These are phyloP conservation scores for Mylabris sibirica DNA, from an alignment of 2,888 invertebrate genomes.

Conservation along the genomic window DNA sequence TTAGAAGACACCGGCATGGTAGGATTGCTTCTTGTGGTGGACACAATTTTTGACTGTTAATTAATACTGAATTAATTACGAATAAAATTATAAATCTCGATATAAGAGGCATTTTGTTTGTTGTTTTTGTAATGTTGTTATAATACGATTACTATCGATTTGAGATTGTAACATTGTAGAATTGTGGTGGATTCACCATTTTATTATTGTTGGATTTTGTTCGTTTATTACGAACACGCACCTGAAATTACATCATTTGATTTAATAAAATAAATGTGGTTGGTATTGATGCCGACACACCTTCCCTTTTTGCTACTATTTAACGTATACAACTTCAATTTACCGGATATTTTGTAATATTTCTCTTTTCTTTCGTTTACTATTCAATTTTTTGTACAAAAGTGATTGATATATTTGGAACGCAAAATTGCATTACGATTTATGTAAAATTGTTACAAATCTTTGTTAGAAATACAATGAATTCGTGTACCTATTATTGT, in stretches of 20 bases:
- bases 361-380: not conserved
- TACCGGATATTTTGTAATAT: conserved; percentile 8
- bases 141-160: conserved; percentile 6
- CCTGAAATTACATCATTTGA: conserved; percentile 26
- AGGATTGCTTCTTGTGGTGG: conserved; percentile 79
- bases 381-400: not conserved
- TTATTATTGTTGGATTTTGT: conserved; percentile 17
- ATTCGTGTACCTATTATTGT: not conserved
- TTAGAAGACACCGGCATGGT: conserved; percentile 82
- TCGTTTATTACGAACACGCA: conserved; percentile 20
- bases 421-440: conserved; percentile 15
- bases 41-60: conserved; percentile 62
- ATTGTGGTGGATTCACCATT: conserved; percentile 16
- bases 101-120: conserved; percentile 32
- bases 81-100: conserved; percentile 33
- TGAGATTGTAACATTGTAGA: conserved; percentile 7
- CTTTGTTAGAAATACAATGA: conserved; percentile 12
- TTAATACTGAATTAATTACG: conserved; percentile 24
- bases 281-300: not conserved
- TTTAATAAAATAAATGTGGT: not conserved
- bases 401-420: conserved; percentile 10
- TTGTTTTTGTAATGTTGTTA: not conserved
- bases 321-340: not conserved
- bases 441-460: conserved; percentile 14
- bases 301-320: not conserved